Conservation (phyloP, 2,113 vertebrate species). For the Piaya cayana region DNA sequence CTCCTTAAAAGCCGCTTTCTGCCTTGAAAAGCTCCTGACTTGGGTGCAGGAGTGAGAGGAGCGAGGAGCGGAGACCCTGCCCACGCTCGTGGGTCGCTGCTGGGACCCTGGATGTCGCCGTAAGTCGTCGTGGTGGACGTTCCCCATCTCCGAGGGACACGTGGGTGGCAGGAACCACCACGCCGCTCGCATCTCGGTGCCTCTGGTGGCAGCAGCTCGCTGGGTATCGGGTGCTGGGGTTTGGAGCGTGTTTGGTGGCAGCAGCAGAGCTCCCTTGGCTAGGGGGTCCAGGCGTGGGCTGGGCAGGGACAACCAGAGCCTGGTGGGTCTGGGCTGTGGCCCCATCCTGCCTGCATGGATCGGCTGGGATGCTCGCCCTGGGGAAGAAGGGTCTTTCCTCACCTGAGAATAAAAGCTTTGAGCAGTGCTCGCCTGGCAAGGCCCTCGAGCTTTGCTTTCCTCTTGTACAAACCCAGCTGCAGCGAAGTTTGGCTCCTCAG, state of each 20-base stretch:
- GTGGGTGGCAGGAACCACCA: background rate
- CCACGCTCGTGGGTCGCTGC: background rate
- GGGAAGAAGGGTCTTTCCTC: background rate
- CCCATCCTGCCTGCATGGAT: rapidly evolving
- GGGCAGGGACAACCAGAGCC: background rate
- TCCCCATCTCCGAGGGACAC: rapidly evolving
- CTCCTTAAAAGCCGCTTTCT: background rate
- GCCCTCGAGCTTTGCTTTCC: background rate
- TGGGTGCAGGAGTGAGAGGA: rapidly evolving
- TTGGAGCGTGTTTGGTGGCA: rapidly evolving
- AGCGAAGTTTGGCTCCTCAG: background rate
- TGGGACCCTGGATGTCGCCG: rapidly evolving
- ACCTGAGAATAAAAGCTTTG: too few relatives aligned
- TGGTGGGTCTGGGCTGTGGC: rapidly evolving
- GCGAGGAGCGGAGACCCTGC: background rate
- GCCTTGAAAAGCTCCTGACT: background rate
- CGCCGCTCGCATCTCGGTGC: rapidly evolving
- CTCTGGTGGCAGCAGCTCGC: background rate
- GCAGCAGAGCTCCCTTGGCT: background rate
- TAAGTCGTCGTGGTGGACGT: rapidly evolving
- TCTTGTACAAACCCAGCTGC: background rate
- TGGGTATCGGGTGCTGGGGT: background rate
- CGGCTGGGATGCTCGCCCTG: background rate
- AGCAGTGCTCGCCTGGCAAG: rapidly evolving
- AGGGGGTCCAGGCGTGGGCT: too few relatives aligned